Evolutionary conservation across 1,140 invertebrate genomes (phyloP).

Genomic region (Anastrepha obliqua): DNA sequence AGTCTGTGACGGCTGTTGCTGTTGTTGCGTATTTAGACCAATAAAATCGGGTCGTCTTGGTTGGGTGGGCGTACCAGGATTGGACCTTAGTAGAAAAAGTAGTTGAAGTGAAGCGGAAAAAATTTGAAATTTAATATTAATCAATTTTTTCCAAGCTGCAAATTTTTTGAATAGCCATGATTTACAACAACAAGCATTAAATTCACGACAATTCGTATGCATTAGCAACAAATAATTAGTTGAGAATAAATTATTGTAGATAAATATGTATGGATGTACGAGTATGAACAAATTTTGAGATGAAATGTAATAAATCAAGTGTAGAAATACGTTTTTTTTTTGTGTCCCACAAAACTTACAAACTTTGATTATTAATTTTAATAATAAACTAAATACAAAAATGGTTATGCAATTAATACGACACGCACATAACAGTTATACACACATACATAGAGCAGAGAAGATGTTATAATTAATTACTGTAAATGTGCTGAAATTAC

Average conservation of each 20-base stretch:
- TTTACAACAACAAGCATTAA: conserved; percentile 53
- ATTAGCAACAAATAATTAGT: conserved; percentile 35
- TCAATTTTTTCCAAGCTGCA: too few relatives aligned
- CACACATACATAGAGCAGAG: neutral
- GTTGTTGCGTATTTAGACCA: conserved; percentile 77
- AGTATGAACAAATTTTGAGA: neutral
- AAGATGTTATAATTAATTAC: conserved; percentile 23
- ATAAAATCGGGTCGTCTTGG: conserved; percentile 90
- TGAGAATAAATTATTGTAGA: neutral
- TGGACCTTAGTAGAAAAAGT: conserved; percentile 79
- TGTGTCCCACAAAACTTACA: too few relatives aligned
- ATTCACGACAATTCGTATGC: conserved; percentile 12
- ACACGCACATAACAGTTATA: conserved; percentile 20
- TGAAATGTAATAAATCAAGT: too few relatives aligned
- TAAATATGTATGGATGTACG: neutral
- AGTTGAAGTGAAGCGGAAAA: conserved; percentile 9
- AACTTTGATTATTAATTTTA: too few relatives aligned
- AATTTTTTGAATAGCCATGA: neutral
- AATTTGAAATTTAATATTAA: neutral
- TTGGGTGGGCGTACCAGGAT: conserved; percentile 91
- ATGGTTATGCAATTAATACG: neutral
- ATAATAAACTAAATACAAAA: too few relatives aligned
- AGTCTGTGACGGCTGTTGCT: conserved; percentile 71
- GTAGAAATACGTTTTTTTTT: too few relatives aligned
- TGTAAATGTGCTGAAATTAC: neutral